Evolutionary conservation across 2,113 vertebrate species (phyloP).

Genomic region (Gadus chalcogrammus): DNA sequence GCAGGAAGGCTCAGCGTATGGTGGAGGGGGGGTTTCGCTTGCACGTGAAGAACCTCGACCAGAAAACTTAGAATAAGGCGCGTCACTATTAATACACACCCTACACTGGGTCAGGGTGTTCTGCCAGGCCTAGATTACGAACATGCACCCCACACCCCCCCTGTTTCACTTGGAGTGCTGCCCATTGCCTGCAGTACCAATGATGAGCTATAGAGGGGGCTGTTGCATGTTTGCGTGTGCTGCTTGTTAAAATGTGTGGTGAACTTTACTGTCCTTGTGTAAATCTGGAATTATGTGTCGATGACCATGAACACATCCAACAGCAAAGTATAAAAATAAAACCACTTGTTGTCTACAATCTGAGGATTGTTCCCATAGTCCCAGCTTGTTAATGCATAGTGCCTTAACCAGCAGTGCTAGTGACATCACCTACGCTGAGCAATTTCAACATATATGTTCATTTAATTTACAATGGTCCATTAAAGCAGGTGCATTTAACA

Average conservation of each 20-base stretch:
- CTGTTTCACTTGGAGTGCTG: neutral
- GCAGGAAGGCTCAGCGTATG: too few relatives aligned
- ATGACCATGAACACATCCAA: too few relatives aligned
- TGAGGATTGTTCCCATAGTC: too few relatives aligned
- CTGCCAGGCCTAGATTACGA: conserved; percentile 32
- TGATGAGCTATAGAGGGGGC: conserved; percentile 4
- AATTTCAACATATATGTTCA: too few relatives aligned
- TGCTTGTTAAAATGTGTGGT: neutral
- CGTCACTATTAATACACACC: conserved; percentile 44
- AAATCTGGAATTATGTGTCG: neutral
- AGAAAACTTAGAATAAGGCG: conserved; percentile 8
- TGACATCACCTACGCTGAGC: too few relatives aligned
- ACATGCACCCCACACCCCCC: neutral
- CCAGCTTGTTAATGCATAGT: too few relatives aligned
- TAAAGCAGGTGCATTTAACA: too few relatives aligned
- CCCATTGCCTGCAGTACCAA: neutral
- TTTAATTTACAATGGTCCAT: too few relatives aligned
- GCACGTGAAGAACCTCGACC: conserved; percentile 23
- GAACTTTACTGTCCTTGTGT: neutral
- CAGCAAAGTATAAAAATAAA: too few relatives aligned
- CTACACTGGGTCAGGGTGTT: conserved; percentile 47
- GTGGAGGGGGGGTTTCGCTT: neutral
- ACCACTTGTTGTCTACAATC: too few relatives aligned
- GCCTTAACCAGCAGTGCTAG: too few relatives aligned
- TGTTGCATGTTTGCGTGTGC: neutral